phyloP scores from a whole-genome alignment of 2,113 vertebrate species.

The Rhabdomys dilectus region DNA sequence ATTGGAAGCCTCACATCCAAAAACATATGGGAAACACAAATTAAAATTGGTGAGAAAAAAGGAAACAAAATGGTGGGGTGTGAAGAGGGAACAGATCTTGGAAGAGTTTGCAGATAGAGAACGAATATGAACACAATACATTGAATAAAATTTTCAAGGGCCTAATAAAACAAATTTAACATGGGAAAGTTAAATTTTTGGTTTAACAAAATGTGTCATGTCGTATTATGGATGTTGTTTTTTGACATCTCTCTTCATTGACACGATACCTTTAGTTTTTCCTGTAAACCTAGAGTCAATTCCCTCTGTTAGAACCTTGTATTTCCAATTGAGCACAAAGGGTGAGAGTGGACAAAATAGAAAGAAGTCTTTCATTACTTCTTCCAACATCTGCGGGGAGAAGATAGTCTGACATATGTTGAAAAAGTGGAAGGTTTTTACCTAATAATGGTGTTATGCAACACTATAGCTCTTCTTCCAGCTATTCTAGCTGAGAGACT shows the following conservation, averaged over 20 bases:
- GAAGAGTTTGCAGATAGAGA: not conserved
- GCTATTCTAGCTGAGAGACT: too few species aligned
- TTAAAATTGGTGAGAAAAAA: not conserved
- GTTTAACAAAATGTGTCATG: not conserved
- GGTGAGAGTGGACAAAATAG: not conserved
- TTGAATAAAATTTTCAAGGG: not conserved
- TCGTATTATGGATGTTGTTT: not conserved
- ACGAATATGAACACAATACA: not conserved
- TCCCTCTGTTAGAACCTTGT: not conserved
- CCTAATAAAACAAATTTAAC: not conserved
- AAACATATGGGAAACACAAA: not conserved
- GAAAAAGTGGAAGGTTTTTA: not conserved
- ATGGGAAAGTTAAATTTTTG: not conserved
- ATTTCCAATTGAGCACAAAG: not conserved
- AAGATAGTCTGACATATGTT: not conserved
- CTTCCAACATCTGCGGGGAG: not conserved
- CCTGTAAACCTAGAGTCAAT: not conserved
- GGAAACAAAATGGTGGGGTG: not conserved
- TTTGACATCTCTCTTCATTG: not conserved
- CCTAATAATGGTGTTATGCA: not conserved
- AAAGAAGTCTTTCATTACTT: not conserved
- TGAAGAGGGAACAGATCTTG: not conserved
- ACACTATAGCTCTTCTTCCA: not conserved
- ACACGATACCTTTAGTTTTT: not conserved
- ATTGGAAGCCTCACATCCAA: not conserved